phyloP scores from a whole-genome alignment of 2,113 vertebrate genomes.

The Cololabis saira region DNA sequence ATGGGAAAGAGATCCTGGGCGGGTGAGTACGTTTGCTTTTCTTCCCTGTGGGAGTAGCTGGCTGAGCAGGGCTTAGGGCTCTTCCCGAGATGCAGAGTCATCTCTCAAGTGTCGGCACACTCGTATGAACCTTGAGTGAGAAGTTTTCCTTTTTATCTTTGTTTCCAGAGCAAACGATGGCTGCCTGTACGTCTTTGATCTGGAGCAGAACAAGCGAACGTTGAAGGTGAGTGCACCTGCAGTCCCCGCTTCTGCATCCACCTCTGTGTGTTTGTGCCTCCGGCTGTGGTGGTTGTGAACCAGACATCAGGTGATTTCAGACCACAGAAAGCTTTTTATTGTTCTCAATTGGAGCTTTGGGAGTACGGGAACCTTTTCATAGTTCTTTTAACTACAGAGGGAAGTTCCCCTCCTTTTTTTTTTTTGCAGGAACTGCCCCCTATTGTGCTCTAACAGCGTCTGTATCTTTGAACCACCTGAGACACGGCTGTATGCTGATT shows the following conservation, averaged over 20 bases:
- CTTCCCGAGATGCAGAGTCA: background rate
- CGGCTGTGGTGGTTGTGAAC: too few species aligned
- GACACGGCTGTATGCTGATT: too few species aligned
- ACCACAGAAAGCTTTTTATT: background rate
- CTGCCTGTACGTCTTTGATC: conserved; percentile 91
- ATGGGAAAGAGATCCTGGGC: conserved; percentile 90
- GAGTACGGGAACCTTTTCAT: too few species aligned
- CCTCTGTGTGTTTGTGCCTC: background rate
- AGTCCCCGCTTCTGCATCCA: background rate
- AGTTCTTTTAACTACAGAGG: too few species aligned
- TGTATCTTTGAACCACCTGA: too few species aligned
- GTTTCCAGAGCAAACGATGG: conserved; percentile 89
- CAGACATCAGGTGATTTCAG: too few species aligned
- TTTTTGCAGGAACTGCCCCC: too few species aligned
- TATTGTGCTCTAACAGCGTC: too few species aligned
- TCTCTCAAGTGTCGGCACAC: background rate
- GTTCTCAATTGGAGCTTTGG: too few species aligned
- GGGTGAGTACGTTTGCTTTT: conserved; percentile 82
- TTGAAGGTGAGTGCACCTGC: conserved; percentile 83
- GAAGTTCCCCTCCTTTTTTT: too few species aligned
- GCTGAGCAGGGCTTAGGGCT: conserved; percentile 7
- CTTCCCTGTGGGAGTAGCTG: conserved; percentile 24
- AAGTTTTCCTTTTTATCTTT: conserved; percentile 7
- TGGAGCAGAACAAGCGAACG: conserved; percentile 89
- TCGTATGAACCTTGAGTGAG: background rate